Percentiles rank a stretch among this genome's conserved stretches.
These are phyloP conservation scores for Lepisosteus oculatus DNA, from an alignment of 2,113 vertebrate species.

Conservation along the genomic window DNA sequence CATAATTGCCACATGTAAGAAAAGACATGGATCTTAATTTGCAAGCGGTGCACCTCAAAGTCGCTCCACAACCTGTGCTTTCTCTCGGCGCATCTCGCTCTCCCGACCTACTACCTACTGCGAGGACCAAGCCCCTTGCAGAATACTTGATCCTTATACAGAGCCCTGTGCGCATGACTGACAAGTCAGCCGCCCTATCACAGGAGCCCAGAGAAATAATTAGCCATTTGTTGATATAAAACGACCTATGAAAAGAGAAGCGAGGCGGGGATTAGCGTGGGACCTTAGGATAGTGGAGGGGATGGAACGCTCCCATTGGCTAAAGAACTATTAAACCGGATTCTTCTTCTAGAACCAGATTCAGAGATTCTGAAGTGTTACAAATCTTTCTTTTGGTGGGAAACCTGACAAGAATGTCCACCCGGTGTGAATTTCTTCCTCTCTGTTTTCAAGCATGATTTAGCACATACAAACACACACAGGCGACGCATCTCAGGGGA, in stretches of 20 bases:
- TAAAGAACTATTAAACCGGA: conserved; percentile 38
- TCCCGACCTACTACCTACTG: conserved; percentile 21
- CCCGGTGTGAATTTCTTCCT: conserved; percentile 1
- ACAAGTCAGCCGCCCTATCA: conserved; percentile 42
- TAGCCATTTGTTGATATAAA: conserved; percentile 36
- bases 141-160: conserved; percentile 48
- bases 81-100: conserved; percentile 39
- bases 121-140: conserved; percentile 12
- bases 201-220: background rate
- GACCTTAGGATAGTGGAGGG: conserved; percentile 40
- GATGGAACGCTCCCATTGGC: conserved; percentile 47
- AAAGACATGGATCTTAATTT: background rate
- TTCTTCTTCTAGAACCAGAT: conserved; percentile 25
- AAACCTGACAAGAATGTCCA: conserved; percentile 14
- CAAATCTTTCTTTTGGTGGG: conserved; percentile 14
- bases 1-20: conserved; percentile 29
- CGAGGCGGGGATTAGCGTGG: conserved; percentile 42
- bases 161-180: conserved; percentile 25
- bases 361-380: conserved; percentile 6
- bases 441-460: conserved; percentile 17
- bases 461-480: background rate
- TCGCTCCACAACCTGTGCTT: conserved; percentile 12
- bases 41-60: conserved; percentile 19
- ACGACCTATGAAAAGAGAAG: conserved; percentile 46
- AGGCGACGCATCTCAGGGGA: background rate